These are phyloP conservation scores for Nudaria mundana DNA, from an alignment of 2,888 invertebrate genomes.

Conservation along the genomic window DNA sequence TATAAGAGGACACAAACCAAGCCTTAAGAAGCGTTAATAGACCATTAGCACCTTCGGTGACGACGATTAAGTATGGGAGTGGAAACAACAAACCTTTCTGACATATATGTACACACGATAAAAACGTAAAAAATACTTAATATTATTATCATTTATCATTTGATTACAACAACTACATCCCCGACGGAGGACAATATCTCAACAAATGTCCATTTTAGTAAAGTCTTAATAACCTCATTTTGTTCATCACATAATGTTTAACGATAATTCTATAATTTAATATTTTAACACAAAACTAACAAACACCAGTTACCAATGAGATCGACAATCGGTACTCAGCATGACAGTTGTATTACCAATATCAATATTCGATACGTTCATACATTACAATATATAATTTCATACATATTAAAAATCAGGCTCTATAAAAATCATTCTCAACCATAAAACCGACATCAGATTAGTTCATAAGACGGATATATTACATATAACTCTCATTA, in stretches of 20 bases:
- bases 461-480: slow-evolving; percentile 79
- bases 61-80: slow-evolving; percentile 66
- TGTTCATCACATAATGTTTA: slow-evolving; percentile 80
- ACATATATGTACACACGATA: slow-evolving; percentile 76
- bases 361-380: slow-evolving; percentile 59
- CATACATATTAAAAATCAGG: slow-evolving; percentile 73
- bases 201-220: slow-evolving; percentile 78
- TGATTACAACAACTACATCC: slow-evolving; percentile 80
- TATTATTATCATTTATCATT: slow-evolving; percentile 78
- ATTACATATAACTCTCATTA: slow-evolving; percentile 74
- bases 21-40: slow-evolving; percentile 75
- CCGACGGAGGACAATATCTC: slow-evolving; percentile 73
- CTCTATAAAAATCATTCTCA: slow-evolving; percentile 76
- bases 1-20: slow-evolving; percentile 50
- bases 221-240: slow-evolving; percentile 76
- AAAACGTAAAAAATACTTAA: slow-evolving; percentile 82
- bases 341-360: slow-evolving; percentile 44
- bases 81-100: slow-evolving; percentile 73
- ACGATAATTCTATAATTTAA: slow-evolving; percentile 73
- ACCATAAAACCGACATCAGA: slow-evolving; percentile 63
- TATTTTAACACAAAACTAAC: slow-evolving; percentile 60
- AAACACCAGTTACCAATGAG: slow-evolving; percentile 56
- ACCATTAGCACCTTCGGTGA: slow-evolving; percentile 79
- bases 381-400: slow-evolving; percentile 54
- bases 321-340: slow-evolving; percentile 41